Conservation (phyloP, 2,888 invertebrate species). For the Drosophila fungiperda region DNA sequence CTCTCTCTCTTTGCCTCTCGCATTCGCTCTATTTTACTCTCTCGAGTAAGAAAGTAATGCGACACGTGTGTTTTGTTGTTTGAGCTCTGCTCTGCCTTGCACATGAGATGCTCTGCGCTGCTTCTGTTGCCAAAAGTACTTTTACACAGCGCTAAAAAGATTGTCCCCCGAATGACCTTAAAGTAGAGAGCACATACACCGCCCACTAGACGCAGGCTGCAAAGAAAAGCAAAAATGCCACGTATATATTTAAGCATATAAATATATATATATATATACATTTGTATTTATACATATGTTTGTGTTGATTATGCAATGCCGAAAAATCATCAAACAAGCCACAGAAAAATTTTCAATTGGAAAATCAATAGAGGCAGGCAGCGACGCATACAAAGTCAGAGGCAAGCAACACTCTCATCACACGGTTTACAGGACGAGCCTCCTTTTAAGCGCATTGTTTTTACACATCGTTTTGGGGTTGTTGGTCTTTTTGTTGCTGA, state of each 20-base stretch:
- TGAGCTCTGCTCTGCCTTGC: slow-evolving; percentile 19
- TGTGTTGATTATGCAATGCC: slow-evolving; percentile 47
- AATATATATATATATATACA: neutral
- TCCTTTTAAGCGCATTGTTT: slow-evolving; percentile 61
- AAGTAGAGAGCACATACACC: slow-evolving; percentile 38
- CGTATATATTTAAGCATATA: slow-evolving; percentile 18
- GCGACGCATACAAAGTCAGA: neutral
- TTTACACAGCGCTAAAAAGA: slow-evolving; percentile 27
- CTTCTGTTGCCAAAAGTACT: slow-evolving; percentile 13
- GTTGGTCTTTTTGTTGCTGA: slow-evolving; percentile 19
- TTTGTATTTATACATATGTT: neutral
- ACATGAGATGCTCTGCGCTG: neutral
- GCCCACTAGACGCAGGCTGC: slow-evolving; percentile 25
- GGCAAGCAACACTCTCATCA: slow-evolving; percentile 11
- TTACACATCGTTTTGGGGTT: slow-evolving; percentile 26
- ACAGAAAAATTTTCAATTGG: slow-evolving; percentile 38
- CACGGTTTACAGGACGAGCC: slow-evolving; percentile 69
- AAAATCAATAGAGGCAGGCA: slow-evolving; percentile 49
- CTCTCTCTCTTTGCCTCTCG: slow-evolving; percentile 20
- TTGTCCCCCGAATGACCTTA: slow-evolving; percentile 76
- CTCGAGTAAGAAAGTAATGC: slow-evolving; percentile 36
- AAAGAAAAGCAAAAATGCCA: slow-evolving; percentile 28
- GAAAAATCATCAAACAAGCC: slow-evolving; percentile 34
- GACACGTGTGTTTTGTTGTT: slow-evolving; percentile 69
- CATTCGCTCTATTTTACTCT: slow-evolving; percentile 11